Percentiles rank a stretch among this genome's conserved stretches.
Evolutionary conservation across 2,797 vertebrate species (phyloP).

Genomic region (Hapalemur alaotrensis): DNA sequence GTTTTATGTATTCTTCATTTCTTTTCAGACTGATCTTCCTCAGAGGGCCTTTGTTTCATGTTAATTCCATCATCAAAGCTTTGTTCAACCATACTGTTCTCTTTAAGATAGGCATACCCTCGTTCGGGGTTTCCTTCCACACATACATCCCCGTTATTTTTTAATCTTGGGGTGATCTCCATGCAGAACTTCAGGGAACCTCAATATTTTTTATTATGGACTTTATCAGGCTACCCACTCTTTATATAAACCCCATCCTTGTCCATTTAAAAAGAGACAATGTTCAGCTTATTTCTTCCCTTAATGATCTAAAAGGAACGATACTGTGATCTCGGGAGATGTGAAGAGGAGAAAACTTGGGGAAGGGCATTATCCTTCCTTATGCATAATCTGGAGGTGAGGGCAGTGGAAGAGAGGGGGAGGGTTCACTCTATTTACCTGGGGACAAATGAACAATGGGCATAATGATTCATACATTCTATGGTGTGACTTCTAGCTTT

Average conservation of each 20-base stretch:
- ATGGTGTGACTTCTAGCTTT: neutral
- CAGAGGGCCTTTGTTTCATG: conserved; percentile 79
- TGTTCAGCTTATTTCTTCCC: neutral
- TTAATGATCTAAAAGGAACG: neutral
- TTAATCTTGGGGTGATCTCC: neutral
- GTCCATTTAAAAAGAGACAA: neutral
- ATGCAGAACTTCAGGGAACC: neutral
- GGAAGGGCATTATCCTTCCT: neutral
- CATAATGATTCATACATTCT: neutral
- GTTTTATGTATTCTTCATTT: conserved; percentile 88
- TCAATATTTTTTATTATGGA: neutral
- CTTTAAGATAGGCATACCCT: conserved; percentile 42
- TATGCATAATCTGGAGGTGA: neutral
- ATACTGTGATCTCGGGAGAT: neutral
- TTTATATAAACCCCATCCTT: neutral
- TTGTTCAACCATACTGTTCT: conserved; percentile 67
- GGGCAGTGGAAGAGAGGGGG: neutral
- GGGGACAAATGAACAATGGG: neutral
- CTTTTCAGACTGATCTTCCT: conserved; percentile 82
- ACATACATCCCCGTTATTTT: neutral
- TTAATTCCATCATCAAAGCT: conserved; percentile 75
- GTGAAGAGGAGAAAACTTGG: neutral
- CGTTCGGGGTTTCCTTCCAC: neutral
- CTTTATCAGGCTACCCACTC: neutral
- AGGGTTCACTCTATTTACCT: neutral